Conservation (phyloP, 2,888 invertebrate genomes). For the Platerodrilus igneus region DNA sequence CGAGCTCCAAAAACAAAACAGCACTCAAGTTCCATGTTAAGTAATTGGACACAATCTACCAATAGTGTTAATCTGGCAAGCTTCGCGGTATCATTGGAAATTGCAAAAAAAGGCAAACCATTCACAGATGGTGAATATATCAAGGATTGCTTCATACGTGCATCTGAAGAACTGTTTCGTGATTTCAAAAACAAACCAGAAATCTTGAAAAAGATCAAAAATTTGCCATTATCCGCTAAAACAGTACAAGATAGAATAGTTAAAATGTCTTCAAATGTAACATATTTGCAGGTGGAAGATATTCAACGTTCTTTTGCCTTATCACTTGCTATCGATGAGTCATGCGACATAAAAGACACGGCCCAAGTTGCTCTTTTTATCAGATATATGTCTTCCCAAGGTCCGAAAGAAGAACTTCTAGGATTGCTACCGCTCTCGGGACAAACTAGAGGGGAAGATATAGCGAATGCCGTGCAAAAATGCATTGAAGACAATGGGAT, state of each 20-base stretch:
- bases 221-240: constrained; percentile 29
- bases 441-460: constrained; percentile 28
- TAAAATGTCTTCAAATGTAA: constrained; percentile 31
- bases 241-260: constrained; percentile 32
- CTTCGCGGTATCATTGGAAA: constrained; percentile 19
- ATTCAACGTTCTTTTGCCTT: constrained; percentile 30
- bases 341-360: constrained; percentile 33
- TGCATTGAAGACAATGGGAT: constrained; percentile 24
- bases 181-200: constrained; percentile 35
- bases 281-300: constrained; percentile 30
- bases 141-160: constrained; percentile 28
- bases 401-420: constrained; percentile 13
- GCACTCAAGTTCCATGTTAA: constrained; percentile 13
- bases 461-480: constrained; percentile 30
- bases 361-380: constrained; percentile 32
- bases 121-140: constrained; percentile 24
- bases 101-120: constrained; percentile 26
- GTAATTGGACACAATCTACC: constrained; percentile 24
- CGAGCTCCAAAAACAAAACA: constrained; percentile 23
- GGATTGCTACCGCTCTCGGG: constrained; percentile 17
- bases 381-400: constrained; percentile 25
- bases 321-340: constrained; percentile 33
- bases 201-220: constrained; percentile 28
- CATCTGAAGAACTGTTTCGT: constrained; percentile 34
- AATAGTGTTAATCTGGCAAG: constrained; percentile 26